A percentile compares a stretch with the other conserved stretches of the same genome.
Conservation (phyloP, 2,888 invertebrate genomes). For the Aphodius granarius region DNA sequence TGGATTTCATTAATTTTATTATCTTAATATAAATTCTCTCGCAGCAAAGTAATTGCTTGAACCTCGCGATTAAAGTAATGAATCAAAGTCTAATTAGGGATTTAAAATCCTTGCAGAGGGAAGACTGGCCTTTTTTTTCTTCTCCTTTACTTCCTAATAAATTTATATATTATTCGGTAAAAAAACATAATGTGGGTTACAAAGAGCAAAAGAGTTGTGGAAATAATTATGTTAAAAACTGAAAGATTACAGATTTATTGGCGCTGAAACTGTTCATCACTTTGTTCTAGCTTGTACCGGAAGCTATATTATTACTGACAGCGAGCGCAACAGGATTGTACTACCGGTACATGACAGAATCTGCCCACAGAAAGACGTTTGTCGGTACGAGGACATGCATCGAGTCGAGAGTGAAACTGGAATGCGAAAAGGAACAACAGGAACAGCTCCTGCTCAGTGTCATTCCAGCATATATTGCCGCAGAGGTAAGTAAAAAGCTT, state of each 20-base stretch:
- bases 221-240: no score
- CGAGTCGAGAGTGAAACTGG: conserved; percentile 88
- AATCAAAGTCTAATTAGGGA: background rate
- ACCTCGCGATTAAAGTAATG: background rate
- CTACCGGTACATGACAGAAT: conserved; percentile 85
- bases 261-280: background rate
- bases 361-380: conserved; percentile 85
- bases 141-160: background rate
- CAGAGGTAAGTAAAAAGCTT: conserved; percentile 67
- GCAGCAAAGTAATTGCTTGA: background rate
- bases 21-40: background rate
- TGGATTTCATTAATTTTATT: background rate
- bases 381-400: conserved; percentile 88
- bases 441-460: conserved; percentile 90
- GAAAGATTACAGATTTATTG: no score
- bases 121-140: background rate
- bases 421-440: conserved; percentile 92
- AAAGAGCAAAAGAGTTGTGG: no score
- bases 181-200: no score
- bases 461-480: conserved; percentile 93
- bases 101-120: background rate
- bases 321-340: conserved; percentile 84
- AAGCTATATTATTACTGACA: conserved; percentile 74
- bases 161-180: no score
- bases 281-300: conserved; percentile 70